A percentile compares a stretch with the other conserved stretches of the same genome.
Conservation (phyloP, 2,888 invertebrate species). For the Leucania comma region DNA sequence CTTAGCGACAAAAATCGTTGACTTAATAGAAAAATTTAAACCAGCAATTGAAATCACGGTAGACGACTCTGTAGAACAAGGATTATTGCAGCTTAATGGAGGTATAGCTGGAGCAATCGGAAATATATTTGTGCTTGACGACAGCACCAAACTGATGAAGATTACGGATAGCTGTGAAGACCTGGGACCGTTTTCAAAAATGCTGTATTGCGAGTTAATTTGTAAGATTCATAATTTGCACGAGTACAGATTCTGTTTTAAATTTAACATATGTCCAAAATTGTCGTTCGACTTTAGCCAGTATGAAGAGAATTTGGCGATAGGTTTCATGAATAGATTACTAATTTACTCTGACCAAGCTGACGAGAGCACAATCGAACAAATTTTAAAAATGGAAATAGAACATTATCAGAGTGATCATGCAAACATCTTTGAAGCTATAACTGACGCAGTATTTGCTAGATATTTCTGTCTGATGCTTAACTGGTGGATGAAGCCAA, state of each 20-base stretch:
- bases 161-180: neutral
- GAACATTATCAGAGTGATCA: neutral
- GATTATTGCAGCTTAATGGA: neutral
- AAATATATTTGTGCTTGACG: neutral
- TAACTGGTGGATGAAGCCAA: neutral
- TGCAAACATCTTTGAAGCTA: neutral
- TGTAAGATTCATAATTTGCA: neutral
- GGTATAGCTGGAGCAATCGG: neutral
- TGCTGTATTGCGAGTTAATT: neutral
- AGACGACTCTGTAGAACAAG: constrained; percentile 11
- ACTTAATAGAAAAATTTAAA: neutral
- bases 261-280: neutral
- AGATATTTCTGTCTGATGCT: neutral
- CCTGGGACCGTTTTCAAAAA: neutral
- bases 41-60: neutral
- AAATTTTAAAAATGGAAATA: constrained; percentile 1
- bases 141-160: neutral
- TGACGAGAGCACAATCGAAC: neutral
- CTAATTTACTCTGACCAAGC: neutral
- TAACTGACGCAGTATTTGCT: neutral
- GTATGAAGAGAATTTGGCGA: neutral
- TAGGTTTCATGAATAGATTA: neutral
- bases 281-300: neutral
- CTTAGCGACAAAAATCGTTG: neutral
- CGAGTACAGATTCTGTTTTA: constrained; percentile 24